Evolutionary conservation across 1,140 invertebrate species (phyloP), one percentile per base, ranked within the genome.

Genomic region (Samia ricini): DNA sequence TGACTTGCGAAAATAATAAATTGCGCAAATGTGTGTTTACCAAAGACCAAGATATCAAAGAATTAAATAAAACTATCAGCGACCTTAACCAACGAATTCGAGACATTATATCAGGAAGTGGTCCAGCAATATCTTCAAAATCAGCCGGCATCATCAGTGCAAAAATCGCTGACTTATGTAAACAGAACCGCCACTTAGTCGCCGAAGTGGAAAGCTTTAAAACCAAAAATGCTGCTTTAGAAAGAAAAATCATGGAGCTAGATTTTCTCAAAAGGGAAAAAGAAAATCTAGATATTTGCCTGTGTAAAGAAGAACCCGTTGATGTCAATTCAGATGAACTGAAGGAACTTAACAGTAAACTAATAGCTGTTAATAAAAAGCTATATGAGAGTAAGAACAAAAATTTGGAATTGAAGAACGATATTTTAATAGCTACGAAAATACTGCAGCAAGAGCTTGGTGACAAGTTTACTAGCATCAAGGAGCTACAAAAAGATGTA

Each of bases 391-490:
- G 91, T 10, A 93, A 93, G 81, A 95, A 95, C 79, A 91, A 89
- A 68, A 93, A 93, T 77, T 79, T 92, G 4, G 92, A 93, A 74
- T 75, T 94, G 4, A 94, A 93, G 67, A 94, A 92, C 68, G 93
- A 94, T 69, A 85, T 94, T 4, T 91, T 94, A 68, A 66, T 93
- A n/a, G 92, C 92, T 0, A 94, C 93, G 26, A 93, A 93, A 69
- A 91, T 92, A 61, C 64, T 95, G 15, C 93, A 94, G 61, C 93
- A 94, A 71, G 94, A 95, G 78, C 81, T 94, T 20, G 95, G 95
- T 1, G 94, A 95, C 62, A 91, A 92, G 61, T 91, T 91, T 56
- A 91, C 79, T 20, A 91, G 87, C 72, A 91, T 91, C 2, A 89
- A 90, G 68, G 88, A 91, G 36, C 65, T 91, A 52, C 87, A 88